Conservation (phyloP, 2,113 vertebrate genomes). For the Loxodonta africana region DNA sequence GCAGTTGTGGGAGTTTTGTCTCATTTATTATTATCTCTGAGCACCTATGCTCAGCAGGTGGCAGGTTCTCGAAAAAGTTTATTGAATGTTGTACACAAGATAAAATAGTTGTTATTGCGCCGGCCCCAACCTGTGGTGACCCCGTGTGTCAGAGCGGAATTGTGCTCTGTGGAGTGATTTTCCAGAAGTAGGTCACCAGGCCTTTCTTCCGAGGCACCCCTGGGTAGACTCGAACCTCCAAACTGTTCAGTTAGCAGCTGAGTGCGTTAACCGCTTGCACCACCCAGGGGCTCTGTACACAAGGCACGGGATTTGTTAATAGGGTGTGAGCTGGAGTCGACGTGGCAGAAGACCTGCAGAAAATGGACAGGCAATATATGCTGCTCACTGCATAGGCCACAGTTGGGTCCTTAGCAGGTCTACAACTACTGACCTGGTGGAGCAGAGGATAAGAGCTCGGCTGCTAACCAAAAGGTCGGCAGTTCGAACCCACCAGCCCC, state of each 20-base stretch:
- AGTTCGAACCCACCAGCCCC: too few relatives aligned
- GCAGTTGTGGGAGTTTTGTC: too few relatives aligned
- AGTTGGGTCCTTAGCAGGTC: neutral
- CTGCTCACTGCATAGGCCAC: fast-evolving
- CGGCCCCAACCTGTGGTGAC: neutral
- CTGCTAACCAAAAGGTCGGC: too few relatives aligned
- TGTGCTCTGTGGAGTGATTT: neutral
- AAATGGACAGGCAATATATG: fast-evolving
- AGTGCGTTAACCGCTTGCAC: neutral
- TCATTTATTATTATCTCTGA: neutral
- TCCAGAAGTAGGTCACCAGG: neutral
- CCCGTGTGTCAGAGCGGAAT: neutral
- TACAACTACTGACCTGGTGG: neutral
- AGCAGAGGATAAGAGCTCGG: too few relatives aligned
- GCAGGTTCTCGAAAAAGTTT: neutral
- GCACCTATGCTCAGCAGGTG: neutral
- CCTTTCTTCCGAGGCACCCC: neutral
- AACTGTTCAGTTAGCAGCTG: neutral
- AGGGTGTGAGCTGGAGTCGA: fast-evolving
- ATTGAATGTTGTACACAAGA: neutral
- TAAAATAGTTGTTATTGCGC: neutral
- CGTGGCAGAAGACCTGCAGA: neutral
- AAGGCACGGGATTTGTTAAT: neutral
- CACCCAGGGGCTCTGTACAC: neutral
- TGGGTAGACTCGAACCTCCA: neutral